Conservation (phyloP, 2,888 invertebrate genomes). For the Heliconius sara region DNA sequence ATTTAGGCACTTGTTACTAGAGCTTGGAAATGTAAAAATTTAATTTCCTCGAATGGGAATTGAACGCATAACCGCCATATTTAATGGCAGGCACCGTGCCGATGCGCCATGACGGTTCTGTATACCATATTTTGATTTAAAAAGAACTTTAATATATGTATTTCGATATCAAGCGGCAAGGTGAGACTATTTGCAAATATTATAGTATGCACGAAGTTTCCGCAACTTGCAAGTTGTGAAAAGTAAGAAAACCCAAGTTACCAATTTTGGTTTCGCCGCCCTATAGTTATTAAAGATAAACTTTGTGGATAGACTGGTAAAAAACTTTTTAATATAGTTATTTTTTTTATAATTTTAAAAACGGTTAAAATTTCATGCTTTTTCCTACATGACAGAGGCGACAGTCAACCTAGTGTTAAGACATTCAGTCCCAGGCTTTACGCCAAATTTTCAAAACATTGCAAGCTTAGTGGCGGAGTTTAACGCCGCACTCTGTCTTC, state of each 20-base stretch:
- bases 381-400: neutral
- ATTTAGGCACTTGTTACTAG: neutral
- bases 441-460: neutral
- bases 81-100: too few species aligned
- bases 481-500: neutral
- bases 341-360: neutral
- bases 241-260: slow-evolving; percentile 41
- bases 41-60: too few species aligned
- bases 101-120: neutral
- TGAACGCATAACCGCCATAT: too few species aligned
- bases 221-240: slow-evolving; percentile 31
- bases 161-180: slow-evolving; percentile 16
- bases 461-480: neutral
- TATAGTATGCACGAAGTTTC: slow-evolving; percentile 25
- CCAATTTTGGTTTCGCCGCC: slow-evolving; percentile 37
- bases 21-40: neutral
- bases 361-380: neutral
- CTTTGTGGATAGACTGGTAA: slow-evolving; percentile 19
- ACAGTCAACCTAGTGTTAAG: neutral
- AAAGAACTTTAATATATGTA: neutral
- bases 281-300: slow-evolving; percentile 37
- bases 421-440: neutral
- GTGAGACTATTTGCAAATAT: slow-evolving; percentile 29
- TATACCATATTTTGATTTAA: neutral
- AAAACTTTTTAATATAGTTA: slow-evolving; percentile 1